phyloP scores from a whole-genome alignment of 2,797 vertebrate genomes.

The Enteromius thamalakanensis region DNA sequence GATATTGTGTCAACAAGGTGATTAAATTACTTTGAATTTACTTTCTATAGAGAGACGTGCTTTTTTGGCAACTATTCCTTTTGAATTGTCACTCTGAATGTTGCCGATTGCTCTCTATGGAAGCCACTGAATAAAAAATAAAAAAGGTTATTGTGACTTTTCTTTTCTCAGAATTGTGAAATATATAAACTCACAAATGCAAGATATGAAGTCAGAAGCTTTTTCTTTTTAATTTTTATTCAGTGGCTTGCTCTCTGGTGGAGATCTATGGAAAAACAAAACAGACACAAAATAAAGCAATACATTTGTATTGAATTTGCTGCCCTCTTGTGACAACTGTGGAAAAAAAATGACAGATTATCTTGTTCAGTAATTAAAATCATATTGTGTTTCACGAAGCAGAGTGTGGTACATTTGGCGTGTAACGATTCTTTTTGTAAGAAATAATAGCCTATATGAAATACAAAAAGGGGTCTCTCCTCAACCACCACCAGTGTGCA shows the following conservation, averaged over 20 bases:
- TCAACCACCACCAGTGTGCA: too few species aligned
- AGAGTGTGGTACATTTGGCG: background rate
- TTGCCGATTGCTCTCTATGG: background rate
- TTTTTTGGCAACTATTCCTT: background rate
- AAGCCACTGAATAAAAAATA: too few species aligned
- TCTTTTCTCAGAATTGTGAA: too few species aligned
- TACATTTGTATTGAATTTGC: conserved; percentile 31
- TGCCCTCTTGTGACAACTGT: conserved; percentile 56
- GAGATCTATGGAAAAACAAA: background rate
- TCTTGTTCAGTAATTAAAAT: background rate
- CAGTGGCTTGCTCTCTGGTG: too few species aligned
- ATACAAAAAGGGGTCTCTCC: too few species aligned
- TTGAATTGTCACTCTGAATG: background rate
- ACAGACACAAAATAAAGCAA: background rate
- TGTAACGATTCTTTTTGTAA: background rate
- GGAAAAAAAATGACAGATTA: background rate
- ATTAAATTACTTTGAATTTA: background rate
- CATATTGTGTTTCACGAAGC: background rate
- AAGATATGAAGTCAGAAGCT: too few species aligned
- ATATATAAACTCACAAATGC: too few species aligned
- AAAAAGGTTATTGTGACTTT: too few species aligned
- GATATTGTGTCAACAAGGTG: background rate
- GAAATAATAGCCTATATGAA: background rate
- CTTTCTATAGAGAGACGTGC: background rate
- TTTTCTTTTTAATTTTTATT: too few species aligned